Base-by-base conservation (phyloP, 2,888 invertebrate species). In the Dyspetes luteomarginatus region DNA sequence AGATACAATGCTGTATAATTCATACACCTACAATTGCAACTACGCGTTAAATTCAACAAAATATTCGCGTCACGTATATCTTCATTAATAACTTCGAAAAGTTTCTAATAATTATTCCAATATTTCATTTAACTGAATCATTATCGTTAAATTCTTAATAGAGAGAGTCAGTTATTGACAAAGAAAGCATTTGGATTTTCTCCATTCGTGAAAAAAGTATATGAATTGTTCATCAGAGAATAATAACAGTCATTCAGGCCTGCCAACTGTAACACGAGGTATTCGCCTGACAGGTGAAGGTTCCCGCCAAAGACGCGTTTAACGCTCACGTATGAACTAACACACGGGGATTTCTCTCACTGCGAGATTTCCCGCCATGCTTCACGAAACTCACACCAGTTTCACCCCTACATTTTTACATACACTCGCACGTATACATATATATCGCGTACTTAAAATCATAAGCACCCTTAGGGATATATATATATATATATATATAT, bases 261-360 rank as follows among this genome's bases (percentile, higher is more conserved):
- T 84, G 48, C 83, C 85, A 85, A 84, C 82, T 7, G 4, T 41
- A 19, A 12, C 73, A 43, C 60, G 64, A 71, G 45, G 19, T 4
- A 26, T 36, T 4, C 3, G n/a, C 67, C 52, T 73, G 60, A 78
- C 78, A 78, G 72, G 45, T 30, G 52, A 73, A 73, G 43, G 56
- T 68, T 67, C 67, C 78, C 78, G 78, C 78, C 67, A 30, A 73
- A 75, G 48, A 3, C 22, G 26, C 15, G 5, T n/a, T 17, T 28
- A 36, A n/a, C n/a, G n/a, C n/a, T n/a, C n/a, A n/a, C n/a, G n/a
- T n/a, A n/a, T n/a, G n/a, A n/a, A n/a, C n/a, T n/a, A n/a, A 71
- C 30, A 24, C 26, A 58, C 26, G 12, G 17, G 0, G n/a, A n/a
- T n/a, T n/a, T n/a, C 24, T 1, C 5, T 50, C 19, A 5, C 7